A percentile compares a stretch with the other conserved stretches of the same genome.
Conservation (phyloP, 2,888 invertebrate species). For the Latrodectus hesperus region DNA sequence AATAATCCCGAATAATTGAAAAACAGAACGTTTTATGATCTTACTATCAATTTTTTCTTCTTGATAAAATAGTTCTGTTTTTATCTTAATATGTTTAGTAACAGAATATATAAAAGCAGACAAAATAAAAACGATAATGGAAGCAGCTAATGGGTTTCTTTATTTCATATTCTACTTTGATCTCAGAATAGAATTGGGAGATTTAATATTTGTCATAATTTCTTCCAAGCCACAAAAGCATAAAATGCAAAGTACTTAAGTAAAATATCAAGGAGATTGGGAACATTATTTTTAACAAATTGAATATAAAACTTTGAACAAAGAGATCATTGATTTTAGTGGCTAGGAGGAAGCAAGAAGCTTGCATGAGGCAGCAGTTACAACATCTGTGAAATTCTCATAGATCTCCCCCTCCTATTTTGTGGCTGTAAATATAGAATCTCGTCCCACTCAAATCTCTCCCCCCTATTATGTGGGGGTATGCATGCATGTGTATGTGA, state of each 20-base stretch:
- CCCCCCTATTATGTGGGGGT: constrained; percentile 33
- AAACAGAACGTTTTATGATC: no score
- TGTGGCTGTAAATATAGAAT: constrained; percentile 55
- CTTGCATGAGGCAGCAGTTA: constrained; percentile 55
- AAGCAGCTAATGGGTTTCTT: not conserved
- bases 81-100: not conserved
- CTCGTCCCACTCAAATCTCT: constrained; percentile 2
- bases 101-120: no score
- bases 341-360: constrained; percentile 41
- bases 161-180: not conserved
- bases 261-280: not conserved
- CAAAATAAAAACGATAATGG: no score
- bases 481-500: constrained; percentile 60
- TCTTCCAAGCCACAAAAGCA: not conserved
- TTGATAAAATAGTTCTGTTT: no score
- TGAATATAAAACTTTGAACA: constrained; percentile 50
- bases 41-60: no score
- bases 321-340: constrained; percentile 63
- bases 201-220: not conserved
- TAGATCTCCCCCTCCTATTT: constrained; percentile 42
- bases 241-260: not conserved
- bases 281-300: constrained; percentile 42
- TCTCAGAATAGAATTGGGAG: not conserved
- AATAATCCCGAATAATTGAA: no score
- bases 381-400: constrained; percentile 65